These are phyloP conservation scores for Adrianichthys oophorus DNA, from an alignment of 2,797 vertebrate species.

Conservation along the genomic window DNA sequence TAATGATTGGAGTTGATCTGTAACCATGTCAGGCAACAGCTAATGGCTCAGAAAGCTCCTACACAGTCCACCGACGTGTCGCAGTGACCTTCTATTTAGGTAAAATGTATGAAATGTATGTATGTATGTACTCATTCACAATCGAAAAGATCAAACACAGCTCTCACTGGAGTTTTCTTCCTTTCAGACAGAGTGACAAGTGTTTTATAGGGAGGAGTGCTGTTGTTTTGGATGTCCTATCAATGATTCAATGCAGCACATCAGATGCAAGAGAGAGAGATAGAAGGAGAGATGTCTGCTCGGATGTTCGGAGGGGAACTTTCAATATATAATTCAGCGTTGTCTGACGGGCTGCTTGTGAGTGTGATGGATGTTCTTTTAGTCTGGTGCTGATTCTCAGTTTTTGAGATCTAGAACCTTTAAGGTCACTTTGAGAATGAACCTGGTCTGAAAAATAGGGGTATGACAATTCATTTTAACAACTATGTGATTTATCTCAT, in stretches of 20 bases:
- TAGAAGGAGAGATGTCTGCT: constrained; percentile 67
- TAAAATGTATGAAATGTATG: constrained; percentile 23
- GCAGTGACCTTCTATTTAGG: constrained; percentile 7
- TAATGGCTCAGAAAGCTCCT: background rate
- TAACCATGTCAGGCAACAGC: constrained; percentile 1
- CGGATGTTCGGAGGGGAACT: constrained; percentile 55
- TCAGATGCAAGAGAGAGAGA: constrained; percentile 65
- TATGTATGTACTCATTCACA: constrained; percentile 19
- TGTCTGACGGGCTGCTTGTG: constrained; percentile 64
- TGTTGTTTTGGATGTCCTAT: constrained; percentile 78
- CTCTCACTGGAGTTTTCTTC: constrained; percentile 39
- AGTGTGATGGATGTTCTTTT: constrained; percentile 61
- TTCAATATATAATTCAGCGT: constrained; percentile 78
- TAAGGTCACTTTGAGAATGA: constrained; percentile 40
- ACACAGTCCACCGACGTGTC: background rate
- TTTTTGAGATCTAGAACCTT: constrained; percentile 43
- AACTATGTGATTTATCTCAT: no score
- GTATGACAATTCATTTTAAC: no score
- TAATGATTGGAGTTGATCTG: no score
- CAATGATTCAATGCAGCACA: constrained; percentile 78
- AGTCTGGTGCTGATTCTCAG: constrained; percentile 40
- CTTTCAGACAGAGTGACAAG: constrained; percentile 67
- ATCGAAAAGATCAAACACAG: constrained; percentile 45
- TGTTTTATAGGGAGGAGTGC: constrained; percentile 71
- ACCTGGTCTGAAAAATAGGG: constrained; percentile 20